Evolutionary conservation across 2,113 vertebrate genomes (phyloP), one percentile per base, ranked within the genome.

Genomic region (Gopherus flavomarginatus): DNA sequence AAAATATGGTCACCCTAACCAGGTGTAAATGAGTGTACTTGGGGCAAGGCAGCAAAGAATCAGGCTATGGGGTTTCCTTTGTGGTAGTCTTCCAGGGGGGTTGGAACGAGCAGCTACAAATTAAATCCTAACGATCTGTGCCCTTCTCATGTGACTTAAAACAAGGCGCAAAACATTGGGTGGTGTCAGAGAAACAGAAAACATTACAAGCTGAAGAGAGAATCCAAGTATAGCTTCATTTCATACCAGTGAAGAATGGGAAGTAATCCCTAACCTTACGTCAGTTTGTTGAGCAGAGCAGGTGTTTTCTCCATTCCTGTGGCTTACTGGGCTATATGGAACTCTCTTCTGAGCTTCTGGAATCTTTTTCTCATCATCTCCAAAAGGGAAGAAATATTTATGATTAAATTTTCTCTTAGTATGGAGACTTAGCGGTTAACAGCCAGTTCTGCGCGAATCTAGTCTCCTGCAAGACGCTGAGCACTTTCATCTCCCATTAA

Each of bases 71-170:
- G 81, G 24, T 19, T n/a, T 69, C 65, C 35, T 69, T 69, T 69
- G 65, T 19, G 31, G 12, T 69, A 69, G 14, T 19, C 35, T 69
- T 17, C 6, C 35, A 16, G 26, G 35, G 80, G 49, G 89, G 56
- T 4, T 2, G 11, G 1, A 2, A 16, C 53, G 42, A 0, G 5
- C 21, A 8, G 44, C 84, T 50, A 1, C 1, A 90, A 56, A 62
- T 35, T 80, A 62, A 82, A 78, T 82, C 16, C 8, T n/a, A n/a
- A n/a, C 16, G 19, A 69, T 17, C 16, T 82, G 1, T 56, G 6
- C 26, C 57, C 1, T 88, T 4, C 11, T 72, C 8, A 3, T 62
- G 53, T 81, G 47, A 27, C 10, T 10, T 72, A 62, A 50, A 6
- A 54, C 22, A 91, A 72, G 44, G 22, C 38, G 49, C 49, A 69